These are phyloP conservation scores for Malurus leucopterus DNA, from an alignment of 2,797 vertebrate species.

Conservation along the genomic window DNA sequence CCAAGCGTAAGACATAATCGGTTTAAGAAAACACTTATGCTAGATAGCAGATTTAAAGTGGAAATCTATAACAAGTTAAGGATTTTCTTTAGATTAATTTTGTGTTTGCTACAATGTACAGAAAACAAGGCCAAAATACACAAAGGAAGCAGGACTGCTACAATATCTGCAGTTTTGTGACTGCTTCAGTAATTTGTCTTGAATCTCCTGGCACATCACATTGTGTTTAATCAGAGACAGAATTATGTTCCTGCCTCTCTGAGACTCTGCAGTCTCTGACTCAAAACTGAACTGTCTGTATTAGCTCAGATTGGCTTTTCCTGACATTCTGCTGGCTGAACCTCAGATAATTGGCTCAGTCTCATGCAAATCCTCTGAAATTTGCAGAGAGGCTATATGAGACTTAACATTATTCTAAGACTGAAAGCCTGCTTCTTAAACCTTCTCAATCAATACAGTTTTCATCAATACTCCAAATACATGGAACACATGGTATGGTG, in stretches of 20 bases:
- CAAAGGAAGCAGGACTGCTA: background rate
- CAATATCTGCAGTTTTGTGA: background rate
- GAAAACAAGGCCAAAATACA: background rate
- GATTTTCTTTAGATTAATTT: background rate
- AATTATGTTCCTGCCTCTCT: background rate
- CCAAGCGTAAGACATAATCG: background rate
- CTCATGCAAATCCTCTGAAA: conserved; percentile 31
- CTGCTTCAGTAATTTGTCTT: background rate
- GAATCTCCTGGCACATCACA: background rate
- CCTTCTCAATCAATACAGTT: background rate
- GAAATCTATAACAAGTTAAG: background rate
- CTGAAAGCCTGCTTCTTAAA: background rate
- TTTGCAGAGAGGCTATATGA: background rate
- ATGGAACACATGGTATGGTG: background rate
- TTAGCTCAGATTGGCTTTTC: background rate
- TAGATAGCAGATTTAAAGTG: background rate
- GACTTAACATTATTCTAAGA: background rate
- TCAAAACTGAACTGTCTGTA: background rate
- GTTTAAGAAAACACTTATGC: background rate
- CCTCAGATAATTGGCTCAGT: conserved; percentile 8
- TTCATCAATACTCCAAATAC: background rate
- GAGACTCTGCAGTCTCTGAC: background rate
- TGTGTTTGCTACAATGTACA: background rate
- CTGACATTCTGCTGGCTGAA: background rate
- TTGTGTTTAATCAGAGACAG: background rate